Base-by-base conservation (phyloP, 1,140 invertebrate species). In the Drosophila sproati region DNA sequence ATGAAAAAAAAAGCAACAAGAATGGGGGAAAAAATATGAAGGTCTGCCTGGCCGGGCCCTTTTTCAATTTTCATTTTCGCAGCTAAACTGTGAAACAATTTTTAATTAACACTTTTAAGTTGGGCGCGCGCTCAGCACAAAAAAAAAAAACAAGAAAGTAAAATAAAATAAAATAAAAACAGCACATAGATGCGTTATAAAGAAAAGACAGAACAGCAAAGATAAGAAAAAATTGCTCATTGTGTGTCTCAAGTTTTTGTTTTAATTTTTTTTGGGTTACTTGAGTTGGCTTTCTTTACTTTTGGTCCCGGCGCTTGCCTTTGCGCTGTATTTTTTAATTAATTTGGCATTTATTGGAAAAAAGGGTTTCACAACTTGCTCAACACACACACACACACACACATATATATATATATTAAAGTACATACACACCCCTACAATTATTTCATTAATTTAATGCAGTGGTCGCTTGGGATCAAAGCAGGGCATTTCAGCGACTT, bases 31-130 rank as follows among this genome's bases (percentile, higher is more conserved):
- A 76, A 73, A 77, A 67, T 75, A 86, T 80, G 82, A 87, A 75
- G 88, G 71, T 82, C 63, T 64, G 64, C 50, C 56, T 83, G 51
- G 66, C 56, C 68, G 60, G 71, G 74, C 79, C 83, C 83, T 80
- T 88, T 91, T 91, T 85, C 88, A 91, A 88, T 91, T 91, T 89
- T 91, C 88, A 88, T 91, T 91, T 91, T 91, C 88, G 80, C 88
- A 91, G 88, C 88, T 91, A 91, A 91, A 91, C 88, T 91, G 88
- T 91, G 88, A 91, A 91, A 91, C 88, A 91, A 91, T 91, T 91
- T 91, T 91, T 91, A 91, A 91, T 91, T 91, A 91, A 91, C 88
- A 91, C 88, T 91, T 91, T 91, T 86, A 83, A 91, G 88, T 88
- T 91, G 73, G 69, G 62, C 62, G 67, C 5, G 64, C 80, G 62